Percentiles rank a stretch among this genome's conserved stretches.
Conservation (phyloP, 2,888 invertebrate genomes). For the Cecidostiba fungosa region DNA sequence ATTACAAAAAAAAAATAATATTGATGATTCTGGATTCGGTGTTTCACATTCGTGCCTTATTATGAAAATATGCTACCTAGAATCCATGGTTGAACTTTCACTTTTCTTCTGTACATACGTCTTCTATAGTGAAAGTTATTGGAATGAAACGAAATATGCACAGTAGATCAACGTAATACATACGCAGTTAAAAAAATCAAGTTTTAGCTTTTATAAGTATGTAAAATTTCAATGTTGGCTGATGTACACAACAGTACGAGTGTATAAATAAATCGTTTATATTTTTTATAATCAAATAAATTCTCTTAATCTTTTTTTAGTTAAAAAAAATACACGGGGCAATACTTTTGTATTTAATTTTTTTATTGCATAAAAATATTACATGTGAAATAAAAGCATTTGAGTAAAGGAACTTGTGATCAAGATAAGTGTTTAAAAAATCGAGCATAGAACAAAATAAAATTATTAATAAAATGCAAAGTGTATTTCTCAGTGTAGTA, state of each 20-base stretch:
- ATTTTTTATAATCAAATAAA: constrained; percentile 38
- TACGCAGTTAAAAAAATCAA: background rate
- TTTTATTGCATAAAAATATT: background rate
- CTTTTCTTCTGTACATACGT: background rate
- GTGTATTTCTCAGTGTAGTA: background rate
- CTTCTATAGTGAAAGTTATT: background rate
- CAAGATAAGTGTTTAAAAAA: background rate
- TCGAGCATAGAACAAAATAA: background rate
- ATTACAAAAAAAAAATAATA: background rate
- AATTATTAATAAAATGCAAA: background rate
- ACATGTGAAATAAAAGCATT: background rate
- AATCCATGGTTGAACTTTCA: background rate
- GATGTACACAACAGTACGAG: constrained; percentile 36
- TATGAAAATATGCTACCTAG: background rate
- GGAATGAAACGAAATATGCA: background rate
- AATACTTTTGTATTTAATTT: background rate
- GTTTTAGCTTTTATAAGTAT: constrained; percentile 10
- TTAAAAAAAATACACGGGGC: background rate
- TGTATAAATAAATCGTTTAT: constrained; percentile 47
- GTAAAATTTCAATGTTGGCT: constrained; percentile 47
- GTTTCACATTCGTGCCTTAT: constrained; percentile 7
- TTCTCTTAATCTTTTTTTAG: background rate
- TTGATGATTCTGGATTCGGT: background rate
- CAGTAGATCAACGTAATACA: background rate
- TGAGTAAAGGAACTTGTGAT: background rate